phyloP scores from a whole-genome alignment of 1,140 invertebrate genomes.

The Belonocnema kinseyi region DNA sequence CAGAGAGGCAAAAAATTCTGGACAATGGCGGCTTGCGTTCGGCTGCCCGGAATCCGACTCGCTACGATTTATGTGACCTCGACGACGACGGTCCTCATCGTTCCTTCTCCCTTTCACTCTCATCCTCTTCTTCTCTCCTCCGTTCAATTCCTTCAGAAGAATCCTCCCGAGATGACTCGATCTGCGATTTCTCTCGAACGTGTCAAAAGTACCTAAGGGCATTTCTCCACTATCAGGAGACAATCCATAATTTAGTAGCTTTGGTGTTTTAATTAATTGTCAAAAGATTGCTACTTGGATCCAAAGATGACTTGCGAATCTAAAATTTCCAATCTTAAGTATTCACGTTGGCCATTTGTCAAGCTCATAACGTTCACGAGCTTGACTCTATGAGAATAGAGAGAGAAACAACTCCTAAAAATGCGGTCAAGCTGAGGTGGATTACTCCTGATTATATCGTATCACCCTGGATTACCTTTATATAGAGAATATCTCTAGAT shows the following conservation, averaged over 20 bases:
- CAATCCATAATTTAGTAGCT: too few relatives aligned
- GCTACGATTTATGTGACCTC: conserved; percentile 70
- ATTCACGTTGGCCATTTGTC: too few relatives aligned
- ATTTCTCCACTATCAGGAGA: not conserved
- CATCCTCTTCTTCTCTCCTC: conserved; percentile 34
- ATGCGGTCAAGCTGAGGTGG: too few relatives aligned
- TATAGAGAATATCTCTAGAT: too few relatives aligned
- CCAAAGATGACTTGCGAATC: too few relatives aligned
- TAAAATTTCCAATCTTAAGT: too few relatives aligned
- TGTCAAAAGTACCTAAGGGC: not conserved
- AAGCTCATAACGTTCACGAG: too few relatives aligned
- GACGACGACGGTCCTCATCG: conserved; percentile 48
- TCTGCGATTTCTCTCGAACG: not conserved
- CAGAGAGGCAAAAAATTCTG: conserved; percentile 57
- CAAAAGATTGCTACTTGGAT: not conserved
- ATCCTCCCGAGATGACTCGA: conserved; percentile 25
- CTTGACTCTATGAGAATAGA: too few relatives aligned
- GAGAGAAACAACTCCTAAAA: too few relatives aligned
- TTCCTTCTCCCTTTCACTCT: conserved; percentile 37
- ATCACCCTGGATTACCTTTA: too few relatives aligned
- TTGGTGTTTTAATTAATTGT: not conserved
- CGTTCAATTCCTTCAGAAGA: conserved; percentile 1
- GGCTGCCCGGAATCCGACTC: conserved; percentile 68
- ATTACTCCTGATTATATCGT: too few relatives aligned
- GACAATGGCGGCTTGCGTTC: conserved; percentile 69